Conservation (phyloP, 2,888 invertebrate genomes). For the Coremacera marginata region DNA sequence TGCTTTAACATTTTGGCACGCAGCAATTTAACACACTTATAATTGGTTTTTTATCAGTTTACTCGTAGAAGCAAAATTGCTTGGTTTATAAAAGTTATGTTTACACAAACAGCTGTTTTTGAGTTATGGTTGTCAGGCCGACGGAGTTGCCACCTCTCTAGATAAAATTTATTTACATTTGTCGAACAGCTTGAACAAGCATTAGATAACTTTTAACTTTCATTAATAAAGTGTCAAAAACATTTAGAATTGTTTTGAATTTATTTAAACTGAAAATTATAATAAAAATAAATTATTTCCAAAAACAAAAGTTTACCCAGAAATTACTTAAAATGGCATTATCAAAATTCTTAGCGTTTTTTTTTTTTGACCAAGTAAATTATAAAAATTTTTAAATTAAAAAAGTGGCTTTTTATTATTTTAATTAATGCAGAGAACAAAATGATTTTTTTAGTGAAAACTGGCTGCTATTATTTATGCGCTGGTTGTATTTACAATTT, state of each 20-base stretch:
- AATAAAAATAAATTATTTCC: too few species aligned
- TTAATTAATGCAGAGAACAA: slow-evolving; percentile 25
- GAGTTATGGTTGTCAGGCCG: background rate
- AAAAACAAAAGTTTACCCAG: too few species aligned
- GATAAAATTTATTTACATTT: too few species aligned
- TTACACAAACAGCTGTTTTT: background rate
- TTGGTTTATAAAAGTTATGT: background rate
- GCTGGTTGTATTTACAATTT: background rate
- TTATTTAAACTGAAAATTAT: too few species aligned
- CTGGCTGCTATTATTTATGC: slow-evolving; percentile 14
- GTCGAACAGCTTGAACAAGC: too few species aligned
- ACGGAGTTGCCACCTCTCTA: too few species aligned
- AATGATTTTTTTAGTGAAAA: slow-evolving; percentile 15
- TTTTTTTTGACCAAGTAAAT: background rate
- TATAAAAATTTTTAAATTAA: background rate
- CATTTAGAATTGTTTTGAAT: too few species aligned
- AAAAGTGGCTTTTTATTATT: slow-evolving; percentile 13
- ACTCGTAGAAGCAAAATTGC: background rate
- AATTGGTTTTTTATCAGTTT: background rate
- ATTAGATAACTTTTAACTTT: too few species aligned
- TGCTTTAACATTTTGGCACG: background rate
- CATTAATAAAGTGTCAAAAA: too few species aligned
- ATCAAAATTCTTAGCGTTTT: too few species aligned
- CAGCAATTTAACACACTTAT: background rate
- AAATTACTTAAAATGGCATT: too few species aligned